Base-by-base conservation (phyloP, 2,113 vertebrate species). In the Lutjanus erythropterus region DNA sequence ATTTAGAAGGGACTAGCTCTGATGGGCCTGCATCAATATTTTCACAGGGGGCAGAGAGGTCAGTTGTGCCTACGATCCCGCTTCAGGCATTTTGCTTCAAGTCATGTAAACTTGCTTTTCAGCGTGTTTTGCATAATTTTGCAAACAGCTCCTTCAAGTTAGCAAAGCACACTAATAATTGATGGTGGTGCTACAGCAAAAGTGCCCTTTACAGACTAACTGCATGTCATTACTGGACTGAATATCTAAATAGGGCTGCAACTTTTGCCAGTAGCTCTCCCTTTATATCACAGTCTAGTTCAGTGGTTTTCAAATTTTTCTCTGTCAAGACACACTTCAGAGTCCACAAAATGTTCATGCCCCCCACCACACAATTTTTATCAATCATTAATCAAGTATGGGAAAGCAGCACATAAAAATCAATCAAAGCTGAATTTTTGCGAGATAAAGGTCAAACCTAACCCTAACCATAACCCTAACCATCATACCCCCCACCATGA, bases 111-210 rank as follows among this genome's bases (percentile, higher is more conserved):
- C 65, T 53, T 33, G 35, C 59, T 80, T n/a, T 15, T 10, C 31
- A n/a, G 35, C 35, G 14, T 75, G 86, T 74, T 88, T 86, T 80
- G 75, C 75, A 77, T 86, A 75, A 71, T 68, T 84, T 82, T 47
- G 62, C 62, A 73, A 81, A 65, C 31, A 7, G 31, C 73, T 72
- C 56, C 31, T 69, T 41, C 14, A 53, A 72, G 41, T 76, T 52
- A 56, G 52, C 27, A 71, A 72, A 81, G 52, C 44, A 64, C 53
- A 49, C 59, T 41, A 56, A 78, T 80, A 9, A 58, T 7, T 52
- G 27, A 47, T 23, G 39, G 41, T n/a, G 23, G 19, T 39, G 0
- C 50, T 4, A 29, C 65, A 68, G 47, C 37, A 31, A 50, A 60
- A 23, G 56, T 75, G 59, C 64, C 49, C 56, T 77, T 79, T 56